Percentiles rank a stretch among this genome's conserved stretches.
Conservation (phyloP, 2,113 vertebrate genomes). For the Leptobrachium leishanense region DNA sequence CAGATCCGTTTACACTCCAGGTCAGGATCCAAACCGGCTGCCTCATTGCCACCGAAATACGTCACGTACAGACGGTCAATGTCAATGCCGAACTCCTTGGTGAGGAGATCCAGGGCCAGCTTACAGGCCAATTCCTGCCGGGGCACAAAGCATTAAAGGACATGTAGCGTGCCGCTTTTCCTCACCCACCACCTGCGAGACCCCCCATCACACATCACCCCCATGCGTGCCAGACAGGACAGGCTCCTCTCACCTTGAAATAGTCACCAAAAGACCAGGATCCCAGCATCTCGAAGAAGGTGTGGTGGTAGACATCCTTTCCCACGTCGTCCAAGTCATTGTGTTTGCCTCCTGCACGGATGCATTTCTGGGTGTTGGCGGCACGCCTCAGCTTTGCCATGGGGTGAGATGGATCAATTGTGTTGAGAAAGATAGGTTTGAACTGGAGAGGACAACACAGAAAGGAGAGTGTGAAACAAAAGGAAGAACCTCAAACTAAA, state of each 20-base stretch:
- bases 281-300: conserved; percentile 98
- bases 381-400: conserved; percentile 88
- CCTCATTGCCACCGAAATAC: conserved; percentile 87
- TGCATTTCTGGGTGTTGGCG: conserved; percentile 96
- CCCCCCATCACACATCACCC: not conserved
- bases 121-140: conserved; percentile 89
- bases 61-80: conserved; percentile 94
- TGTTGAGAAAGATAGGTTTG: conserved; percentile 97
- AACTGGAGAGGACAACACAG: conserved; percentile 68
- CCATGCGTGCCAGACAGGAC: not conserved
- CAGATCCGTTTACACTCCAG: conserved; percentile 96
- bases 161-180: too few species aligned
- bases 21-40: conserved; percentile 88
- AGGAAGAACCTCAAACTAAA: too few species aligned
- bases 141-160: not conserved
- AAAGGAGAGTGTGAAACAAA: too few species aligned
- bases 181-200: not conserved
- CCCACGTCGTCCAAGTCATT: conserved; percentile 95
- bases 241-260: conserved; percentile 81
- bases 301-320: conserved; percentile 98
- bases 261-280: conserved; percentile 99
- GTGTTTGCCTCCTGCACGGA: conserved; percentile 95
- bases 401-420: conserved; percentile 92
- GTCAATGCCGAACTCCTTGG: conserved; percentile 89
- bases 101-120: conserved; percentile 91